Percentiles rank a stretch among this genome's conserved stretches.
Conservation (phyloP, 2,113 vertebrate species). For the Larimichthys polyactis region DNA sequence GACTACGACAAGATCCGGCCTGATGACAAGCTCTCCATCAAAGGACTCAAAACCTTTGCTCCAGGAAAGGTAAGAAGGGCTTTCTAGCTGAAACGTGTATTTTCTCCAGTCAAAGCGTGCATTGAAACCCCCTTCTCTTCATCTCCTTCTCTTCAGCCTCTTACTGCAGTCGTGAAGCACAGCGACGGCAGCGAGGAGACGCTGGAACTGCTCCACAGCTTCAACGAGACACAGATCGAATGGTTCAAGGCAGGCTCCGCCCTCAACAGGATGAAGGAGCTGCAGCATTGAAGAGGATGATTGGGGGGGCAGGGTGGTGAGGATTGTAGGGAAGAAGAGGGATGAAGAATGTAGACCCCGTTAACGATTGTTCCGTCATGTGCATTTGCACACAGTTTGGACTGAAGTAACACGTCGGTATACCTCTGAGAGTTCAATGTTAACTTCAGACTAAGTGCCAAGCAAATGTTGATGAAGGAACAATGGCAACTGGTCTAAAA, state of each 20-base stretch:
- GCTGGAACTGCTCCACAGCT: slow-evolving; percentile 93
- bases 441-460: slow-evolving; percentile 21
- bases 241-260: slow-evolving; percentile 97
- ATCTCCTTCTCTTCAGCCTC: slow-evolving; percentile 79
- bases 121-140: background rate
- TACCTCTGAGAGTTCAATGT: slow-evolving; percentile 17
- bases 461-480: slow-evolving; percentile 53
- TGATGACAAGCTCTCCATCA: slow-evolving; percentile 94
- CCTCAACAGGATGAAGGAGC: slow-evolving; percentile 97
- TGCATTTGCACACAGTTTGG: slow-evolving; percentile 33
- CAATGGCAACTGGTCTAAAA: slow-evolving; percentile 9
- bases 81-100: background rate
- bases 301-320: slow-evolving; percentile 41
- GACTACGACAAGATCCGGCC: slow-evolving; percentile 98
- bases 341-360: slow-evolving; percentile 26
- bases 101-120: background rate
- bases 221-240: slow-evolving; percentile 96
- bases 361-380: slow-evolving; percentile 43
- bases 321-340: slow-evolving; percentile 15
- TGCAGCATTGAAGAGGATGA: slow-evolving; percentile 87
- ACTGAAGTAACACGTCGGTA: slow-evolving; percentile 14
- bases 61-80: slow-evolving; percentile 91
- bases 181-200: slow-evolving; percentile 92
- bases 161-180: slow-evolving; percentile 93
- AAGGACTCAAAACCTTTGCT: slow-evolving; percentile 89